These are phyloP conservation scores for Physeter macrocephalus DNA, from an alignment of 2,113 vertebrate genomes.

Conservation along the genomic window DNA sequence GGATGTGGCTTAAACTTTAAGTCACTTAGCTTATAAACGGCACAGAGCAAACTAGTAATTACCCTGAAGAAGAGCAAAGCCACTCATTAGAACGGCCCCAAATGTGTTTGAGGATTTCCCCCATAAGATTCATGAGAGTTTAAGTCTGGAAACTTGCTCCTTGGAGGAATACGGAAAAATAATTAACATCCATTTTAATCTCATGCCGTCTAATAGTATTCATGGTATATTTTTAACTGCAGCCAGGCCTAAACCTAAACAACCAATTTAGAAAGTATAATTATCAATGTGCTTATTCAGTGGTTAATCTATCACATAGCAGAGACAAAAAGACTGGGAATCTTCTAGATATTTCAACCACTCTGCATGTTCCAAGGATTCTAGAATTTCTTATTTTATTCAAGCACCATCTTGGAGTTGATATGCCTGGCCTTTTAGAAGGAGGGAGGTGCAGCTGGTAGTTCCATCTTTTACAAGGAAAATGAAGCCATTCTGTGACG, in stretches of 20 bases:
- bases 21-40: background rate
- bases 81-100: background rate
- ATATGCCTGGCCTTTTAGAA: background rate
- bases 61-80: background rate
- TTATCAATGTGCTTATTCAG: background rate
- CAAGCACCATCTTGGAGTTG: background rate
- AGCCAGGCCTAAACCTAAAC: constrained; percentile 12
- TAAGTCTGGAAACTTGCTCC: background rate
- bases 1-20: background rate
- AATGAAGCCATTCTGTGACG: background rate
- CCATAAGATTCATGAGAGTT: background rate
- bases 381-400: constrained; percentile 27
- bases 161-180: background rate
- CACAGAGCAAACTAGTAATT: background rate
- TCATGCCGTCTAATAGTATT: constrained; percentile 9
- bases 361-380: background rate
- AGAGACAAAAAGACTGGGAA: constrained; percentile 3
- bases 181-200: constrained; percentile 7
- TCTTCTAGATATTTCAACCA: background rate
- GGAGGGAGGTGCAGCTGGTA: background rate
- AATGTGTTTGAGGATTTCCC: background rate
- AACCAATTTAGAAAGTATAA: constrained; percentile 18
- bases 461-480: background rate
- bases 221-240: constrained; percentile 9
- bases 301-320: background rate